phyloP scores from a whole-genome alignment of 2,797 vertebrate genomes.

The Chromis chromis region DNA sequence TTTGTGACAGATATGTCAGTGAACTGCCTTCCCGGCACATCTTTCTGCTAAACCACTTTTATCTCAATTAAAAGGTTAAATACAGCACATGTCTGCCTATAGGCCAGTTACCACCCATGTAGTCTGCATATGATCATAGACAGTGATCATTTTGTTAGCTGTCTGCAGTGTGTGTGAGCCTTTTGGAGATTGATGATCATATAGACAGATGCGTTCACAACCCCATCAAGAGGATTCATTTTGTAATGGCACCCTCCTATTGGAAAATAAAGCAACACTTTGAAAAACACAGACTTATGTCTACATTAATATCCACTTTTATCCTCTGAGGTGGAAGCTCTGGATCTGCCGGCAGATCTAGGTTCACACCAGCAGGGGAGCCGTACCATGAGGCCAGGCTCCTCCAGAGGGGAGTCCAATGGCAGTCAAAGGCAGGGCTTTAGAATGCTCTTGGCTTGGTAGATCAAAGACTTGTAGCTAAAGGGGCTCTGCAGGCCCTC shows the following conservation, averaged over 20 bases:
- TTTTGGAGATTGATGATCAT: background rate
- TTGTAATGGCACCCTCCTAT: background rate
- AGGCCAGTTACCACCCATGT: background rate
- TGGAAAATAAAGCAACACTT: background rate
- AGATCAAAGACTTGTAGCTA: conserved; percentile 69
- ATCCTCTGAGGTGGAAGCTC: conserved; percentile 27
- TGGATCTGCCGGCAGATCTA: conserved; percentile 40
- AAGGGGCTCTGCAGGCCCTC: conserved; percentile 38
- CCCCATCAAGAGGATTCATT: background rate
- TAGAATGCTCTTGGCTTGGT: conserved; percentile 39
- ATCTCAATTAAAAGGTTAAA: background rate
- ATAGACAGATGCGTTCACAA: background rate
- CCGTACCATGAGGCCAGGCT: conserved; percentile 29
- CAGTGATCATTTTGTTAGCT: background rate
- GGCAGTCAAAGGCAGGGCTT: conserved; percentile 58
- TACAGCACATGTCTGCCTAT: background rate
- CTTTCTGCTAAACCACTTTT: background rate
- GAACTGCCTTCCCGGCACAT: background rate
- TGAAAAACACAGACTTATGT: background rate
- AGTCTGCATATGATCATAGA: background rate
- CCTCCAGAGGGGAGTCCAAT: conserved; percentile 41
- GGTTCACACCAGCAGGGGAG: conserved; percentile 81
- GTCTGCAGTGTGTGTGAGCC: background rate
- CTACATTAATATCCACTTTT: conserved; percentile 36
- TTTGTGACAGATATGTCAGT: conserved; percentile 7